Evolutionary conservation across 2,113 vertebrate species (phyloP), one percentile per base, ranked within the genome.

Genomic region (Carassius carassius): DNA sequence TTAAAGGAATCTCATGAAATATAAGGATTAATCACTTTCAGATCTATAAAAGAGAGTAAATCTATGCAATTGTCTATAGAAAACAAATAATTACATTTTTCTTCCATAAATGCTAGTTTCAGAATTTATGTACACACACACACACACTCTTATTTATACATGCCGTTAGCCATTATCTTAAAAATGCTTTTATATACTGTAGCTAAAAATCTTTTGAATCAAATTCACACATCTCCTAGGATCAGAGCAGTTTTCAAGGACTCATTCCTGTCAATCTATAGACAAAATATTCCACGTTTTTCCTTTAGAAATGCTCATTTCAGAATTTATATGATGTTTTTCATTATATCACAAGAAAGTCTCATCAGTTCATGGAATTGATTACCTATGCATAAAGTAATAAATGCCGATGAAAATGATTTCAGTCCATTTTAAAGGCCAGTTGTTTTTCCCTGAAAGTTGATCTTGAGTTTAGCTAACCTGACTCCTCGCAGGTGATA

Each of bases 401-500:
- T 41, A 41, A 41, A 41, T 29, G 29, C 29, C 1, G 29, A 29
- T 29, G 29, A 29, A 29, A 29, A 29, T 35, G 32, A 23, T 78
- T 58, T 37, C 13, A 78, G 29, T n/a, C 10, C 29, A n/a, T 78
- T 63, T 29, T 44, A 35, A 25, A 63, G 25, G n/a, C n/a, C 51
- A 76, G 67, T 17, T 60, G 74, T 47, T 25, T 21, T 14, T 82
- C 47, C 47, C 72, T 63, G 67, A 19, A 16, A 29, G 77, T 75
- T 80, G 80, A 78, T 75, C 73, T 69, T 77, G 69, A 51, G 54
- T 56, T 82, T 35, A 25, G 54, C 41, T 82, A 10, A 65, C 73
- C 44, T 19, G 51, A 41, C 41, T 49, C 58, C 65, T 85, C 65
- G 44, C 83, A 63, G 51, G 83, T 82, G 79, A 87, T 87, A 65